These are phyloP conservation scores for Poecilia picta DNA, from an alignment of 2,797 vertebrate genomes.

Conservation along the genomic window DNA sequence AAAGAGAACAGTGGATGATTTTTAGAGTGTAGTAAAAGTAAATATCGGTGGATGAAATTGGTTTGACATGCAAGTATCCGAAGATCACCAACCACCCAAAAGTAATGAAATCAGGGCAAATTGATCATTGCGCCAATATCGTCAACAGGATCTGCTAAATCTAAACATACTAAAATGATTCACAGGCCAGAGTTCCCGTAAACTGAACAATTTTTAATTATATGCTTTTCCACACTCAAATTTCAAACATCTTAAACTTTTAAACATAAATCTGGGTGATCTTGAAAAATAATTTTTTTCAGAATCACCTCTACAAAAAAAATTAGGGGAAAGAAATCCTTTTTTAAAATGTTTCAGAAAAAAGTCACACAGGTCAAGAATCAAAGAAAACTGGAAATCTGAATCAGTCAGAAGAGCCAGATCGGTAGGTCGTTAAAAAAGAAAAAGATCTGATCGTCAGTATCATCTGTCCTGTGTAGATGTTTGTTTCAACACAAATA, in stretches of 20 bases:
- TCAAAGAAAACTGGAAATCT: background rate
- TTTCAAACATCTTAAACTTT: background rate
- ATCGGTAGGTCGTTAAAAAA: background rate
- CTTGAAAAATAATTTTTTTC: background rate
- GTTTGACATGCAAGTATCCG: no score
- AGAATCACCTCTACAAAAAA: background rate
- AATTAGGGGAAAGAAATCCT: background rate
- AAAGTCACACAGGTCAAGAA: background rate
- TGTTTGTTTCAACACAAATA: slow-evolving; percentile 63
- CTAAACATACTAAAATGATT: background rate
- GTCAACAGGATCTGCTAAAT: slow-evolving; percentile 20
- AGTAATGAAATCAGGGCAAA: no score
- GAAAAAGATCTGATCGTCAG: slow-evolving; percentile 11
- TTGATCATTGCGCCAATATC: background rate
- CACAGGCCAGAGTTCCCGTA: background rate
- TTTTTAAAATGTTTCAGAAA: background rate
- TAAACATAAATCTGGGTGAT: background rate
- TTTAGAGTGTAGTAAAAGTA: no score
- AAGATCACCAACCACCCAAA: no score
- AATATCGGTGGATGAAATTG: no score
- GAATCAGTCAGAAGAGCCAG: background rate
- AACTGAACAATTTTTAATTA: background rate
- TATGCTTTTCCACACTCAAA: background rate
- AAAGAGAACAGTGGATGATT: no score
- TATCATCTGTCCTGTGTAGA: slow-evolving; percentile 34